Base-by-base conservation (phyloP, 2,888 invertebrate species). In the Drosophila mayaguana region DNA sequence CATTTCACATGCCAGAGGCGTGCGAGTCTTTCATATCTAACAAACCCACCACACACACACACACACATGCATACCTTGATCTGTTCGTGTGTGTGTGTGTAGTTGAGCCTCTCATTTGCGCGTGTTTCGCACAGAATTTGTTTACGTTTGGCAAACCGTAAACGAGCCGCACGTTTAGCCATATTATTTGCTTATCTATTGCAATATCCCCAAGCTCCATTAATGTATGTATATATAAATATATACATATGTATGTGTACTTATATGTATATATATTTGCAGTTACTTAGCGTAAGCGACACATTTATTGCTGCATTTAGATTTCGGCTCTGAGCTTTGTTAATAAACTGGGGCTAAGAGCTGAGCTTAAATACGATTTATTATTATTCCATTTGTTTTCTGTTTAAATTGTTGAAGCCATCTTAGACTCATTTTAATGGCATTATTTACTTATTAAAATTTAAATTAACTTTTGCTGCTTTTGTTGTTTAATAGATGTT, bases 131-230 rank as follows among this genome's bases (percentile, higher is more conserved):
- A 12, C 9, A 36, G 50, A 67, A 53, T 66, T 64, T 75, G 63
- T 78, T 75, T 75, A 78, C 75, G 22, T 64, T 62, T 73, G 34
- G 28, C 60, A 18, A 56, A 61, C 32, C 40, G 32, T 46, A 74
- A 77, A 73, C 38, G 61, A 77, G 42, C 55, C 42, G 75, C 70
- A 77, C 77, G 66, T 66, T 77, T 64, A 48, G 62, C 66, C 57
- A 78, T 75, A 71, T 74, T 75, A 75, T 75, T 78, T 75, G 72
- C 67, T 65, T 72, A 78, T 75, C 67, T 72, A 71, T 78, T 71
- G 74, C 63, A 74, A 74, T 62, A 74, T 74, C 43, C 71, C 43
- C 65, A 50, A 55, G 36, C 36, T 53, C 45, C 51, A 55, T 42
- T 50, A 28, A 60, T 48, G 61, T 38, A 42, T 16, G 45, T 55